Evolutionary conservation across 2,797 vertebrate species (phyloP).

Genomic region (Cryptoblepharus egeriae): DNA sequence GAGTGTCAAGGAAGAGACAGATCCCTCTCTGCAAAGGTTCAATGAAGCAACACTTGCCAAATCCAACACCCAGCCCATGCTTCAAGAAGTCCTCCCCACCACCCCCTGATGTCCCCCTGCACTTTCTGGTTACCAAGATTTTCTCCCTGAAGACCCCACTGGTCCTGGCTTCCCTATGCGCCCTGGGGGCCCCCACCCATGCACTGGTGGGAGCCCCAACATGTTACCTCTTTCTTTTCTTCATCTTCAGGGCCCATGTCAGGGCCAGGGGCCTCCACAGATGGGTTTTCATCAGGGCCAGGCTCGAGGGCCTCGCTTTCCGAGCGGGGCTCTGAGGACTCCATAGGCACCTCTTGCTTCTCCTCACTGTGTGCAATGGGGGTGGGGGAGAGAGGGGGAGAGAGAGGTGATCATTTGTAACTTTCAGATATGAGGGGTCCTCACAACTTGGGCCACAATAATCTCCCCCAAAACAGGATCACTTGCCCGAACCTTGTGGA

Average conservation of each 20-base stretch:
- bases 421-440: neutral
- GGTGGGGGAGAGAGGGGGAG: neutral
- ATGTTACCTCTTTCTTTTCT: slow-evolving; percentile 79
- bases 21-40: neutral
- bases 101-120: neutral
- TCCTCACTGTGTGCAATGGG: slow-evolving; percentile 68
- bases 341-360: slow-evolving; percentile 74
- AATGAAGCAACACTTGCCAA: too few relatives aligned
- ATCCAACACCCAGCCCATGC: neutral
- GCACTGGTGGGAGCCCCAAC: slow-evolving; percentile 18
- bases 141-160: neutral
- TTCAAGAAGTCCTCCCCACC: too few relatives aligned
- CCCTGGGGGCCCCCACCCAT: slow-evolving; percentile 23
- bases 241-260: slow-evolving; percentile 70
- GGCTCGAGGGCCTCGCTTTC: slow-evolving; percentile 37
- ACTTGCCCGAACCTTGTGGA: too few relatives aligned
- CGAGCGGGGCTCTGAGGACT: slow-evolving; percentile 59
- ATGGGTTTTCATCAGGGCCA: slow-evolving; percentile 18
- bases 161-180: slow-evolving; percentile 13
- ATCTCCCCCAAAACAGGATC: neutral
- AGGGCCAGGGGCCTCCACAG: slow-evolving; percentile 21
- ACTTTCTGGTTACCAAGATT: too few relatives aligned
- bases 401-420: neutral
- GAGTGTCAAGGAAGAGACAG: neutral
- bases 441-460: neutral